These are phyloP conservation scores for Latrodectus geometricus DNA, from an alignment of 1,140 invertebrate species.

Conservation along the genomic window DNA sequence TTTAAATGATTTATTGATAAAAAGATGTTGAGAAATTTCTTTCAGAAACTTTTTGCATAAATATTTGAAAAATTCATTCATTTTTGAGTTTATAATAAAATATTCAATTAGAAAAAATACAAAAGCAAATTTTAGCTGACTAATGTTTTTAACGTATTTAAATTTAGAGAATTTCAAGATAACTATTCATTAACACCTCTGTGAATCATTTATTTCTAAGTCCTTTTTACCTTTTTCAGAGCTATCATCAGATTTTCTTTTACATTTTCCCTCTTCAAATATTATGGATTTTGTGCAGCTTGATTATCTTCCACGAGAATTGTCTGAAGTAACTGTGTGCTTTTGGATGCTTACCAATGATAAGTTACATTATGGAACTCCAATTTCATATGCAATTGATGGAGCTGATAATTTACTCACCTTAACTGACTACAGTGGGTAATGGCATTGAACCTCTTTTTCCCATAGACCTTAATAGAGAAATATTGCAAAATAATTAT, in stretches of 20 bases:
- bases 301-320: conserved; percentile 66
- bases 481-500: too few relatives aligned
- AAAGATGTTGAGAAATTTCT: too few relatives aligned
- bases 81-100: too few relatives aligned
- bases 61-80: too few relatives aligned
- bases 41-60: too few relatives aligned
- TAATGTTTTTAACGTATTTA: too few relatives aligned
- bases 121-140: too few relatives aligned
- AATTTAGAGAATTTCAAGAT: too few relatives aligned
- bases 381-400: conserved; percentile 77
- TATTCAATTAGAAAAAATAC: too few relatives aligned
- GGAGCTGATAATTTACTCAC: conserved; percentile 76
- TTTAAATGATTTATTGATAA: too few relatives aligned
- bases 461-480: neutral
- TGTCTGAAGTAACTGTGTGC: conserved; percentile 73
- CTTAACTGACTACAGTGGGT: conserved; percentile 80
- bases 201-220: neutral
- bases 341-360: conserved; percentile 78
- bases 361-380: conserved; percentile 78
- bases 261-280: conserved; percentile 72
- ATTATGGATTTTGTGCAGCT: conserved; percentile 73
- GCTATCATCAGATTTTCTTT: conserved; percentile 69
- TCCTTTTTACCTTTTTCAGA: conserved; percentile 30
- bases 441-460: conserved; percentile 34
- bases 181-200: too few relatives aligned